phyloP scores from a whole-genome alignment of 2,888 invertebrate species.

The Syrphus vitripennis region DNA sequence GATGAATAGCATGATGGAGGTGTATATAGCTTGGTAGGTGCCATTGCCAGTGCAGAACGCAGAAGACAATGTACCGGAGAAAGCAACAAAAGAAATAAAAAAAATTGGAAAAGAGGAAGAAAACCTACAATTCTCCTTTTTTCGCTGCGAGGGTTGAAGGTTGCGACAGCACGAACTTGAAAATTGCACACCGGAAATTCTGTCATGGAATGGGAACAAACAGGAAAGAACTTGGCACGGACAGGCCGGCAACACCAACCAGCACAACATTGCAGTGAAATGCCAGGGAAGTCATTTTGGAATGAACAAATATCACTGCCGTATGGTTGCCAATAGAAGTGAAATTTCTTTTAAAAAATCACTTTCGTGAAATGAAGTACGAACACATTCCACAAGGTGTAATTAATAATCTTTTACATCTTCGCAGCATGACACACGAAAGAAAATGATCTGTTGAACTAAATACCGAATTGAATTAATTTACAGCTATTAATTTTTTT shows the following conservation, averaged over 20 bases:
- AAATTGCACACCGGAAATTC: conserved; percentile 61
- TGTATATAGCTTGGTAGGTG: conserved; percentile 41
- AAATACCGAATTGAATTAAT: too few species aligned
- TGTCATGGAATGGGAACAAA: conserved; percentile 40
- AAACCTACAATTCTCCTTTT: conserved; percentile 14
- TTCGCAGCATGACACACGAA: not conserved
- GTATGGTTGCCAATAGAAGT: not conserved
- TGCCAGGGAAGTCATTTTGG: not conserved
- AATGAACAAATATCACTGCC: not conserved
- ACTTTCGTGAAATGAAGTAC: not conserved
- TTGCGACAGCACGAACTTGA: conserved; percentile 70
- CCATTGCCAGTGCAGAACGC: conserved; percentile 60
- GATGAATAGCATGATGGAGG: not conserved
- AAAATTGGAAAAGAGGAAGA: not conserved
- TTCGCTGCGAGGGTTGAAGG: conserved; percentile 62
- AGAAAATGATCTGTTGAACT: not conserved
- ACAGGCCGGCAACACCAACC: conserved; percentile 30
- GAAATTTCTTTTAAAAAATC: not conserved
- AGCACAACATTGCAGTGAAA: conserved; percentile 10
- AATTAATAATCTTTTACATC: too few species aligned
- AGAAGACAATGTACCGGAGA: conserved; percentile 55
- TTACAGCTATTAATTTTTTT: too few species aligned
- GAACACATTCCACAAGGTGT: not conserved
- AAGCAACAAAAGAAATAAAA: conserved; percentile 14
- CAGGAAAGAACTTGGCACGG: conserved; percentile 60